A percentile compares a stretch with the other conserved stretches of the same genome.
Evolutionary conservation across 1,140 invertebrate species (phyloP).

Genomic region (Drosophila elegans): DNA sequence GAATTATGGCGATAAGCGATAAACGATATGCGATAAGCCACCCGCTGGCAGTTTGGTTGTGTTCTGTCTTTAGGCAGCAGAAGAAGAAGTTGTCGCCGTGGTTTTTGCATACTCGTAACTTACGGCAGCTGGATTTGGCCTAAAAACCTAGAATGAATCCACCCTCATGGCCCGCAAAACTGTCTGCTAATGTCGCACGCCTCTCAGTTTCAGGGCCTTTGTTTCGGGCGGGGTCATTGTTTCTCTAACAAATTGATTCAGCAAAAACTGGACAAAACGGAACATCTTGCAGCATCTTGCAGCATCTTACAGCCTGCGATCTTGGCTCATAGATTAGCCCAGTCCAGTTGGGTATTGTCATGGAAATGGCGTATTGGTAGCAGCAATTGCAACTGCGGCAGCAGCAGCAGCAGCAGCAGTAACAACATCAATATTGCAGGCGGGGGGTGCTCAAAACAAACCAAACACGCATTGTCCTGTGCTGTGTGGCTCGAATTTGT

Average conservation of each 20-base stretch:
- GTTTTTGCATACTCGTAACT: conserved; percentile 45
- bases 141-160: conserved; percentile 49
- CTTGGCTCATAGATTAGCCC: conserved; percentile 70
- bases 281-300: conserved; percentile 70
- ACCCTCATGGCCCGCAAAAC: conserved; percentile 58
- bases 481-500: conserved; percentile 67
- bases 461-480: conserved; percentile 51
- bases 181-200: conserved; percentile 77
- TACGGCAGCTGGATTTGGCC: conserved; percentile 29
- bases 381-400: conserved; percentile 16
- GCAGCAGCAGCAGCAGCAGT: conserved; percentile 8
- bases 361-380: conserved; percentile 54
- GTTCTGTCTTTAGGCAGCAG: conserved; percentile 5
- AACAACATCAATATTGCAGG: conserved; percentile 11
- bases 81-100: conserved; percentile 30
- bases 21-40: conserved; percentile 47
- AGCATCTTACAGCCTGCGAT: conserved; percentile 32
- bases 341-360: conserved; percentile 57
- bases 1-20: conserved; percentile 68
- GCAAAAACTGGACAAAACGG: conserved; percentile 58
- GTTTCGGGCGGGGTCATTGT: conserved; percentile 59
- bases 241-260: conserved; percentile 74
- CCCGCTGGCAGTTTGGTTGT: conserved; percentile 39
- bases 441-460: conserved; percentile 10
- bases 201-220: conserved; percentile 46